Conservation (phyloP, 2,888 invertebrate genomes). For the Carpatolechia fugitivella region DNA sequence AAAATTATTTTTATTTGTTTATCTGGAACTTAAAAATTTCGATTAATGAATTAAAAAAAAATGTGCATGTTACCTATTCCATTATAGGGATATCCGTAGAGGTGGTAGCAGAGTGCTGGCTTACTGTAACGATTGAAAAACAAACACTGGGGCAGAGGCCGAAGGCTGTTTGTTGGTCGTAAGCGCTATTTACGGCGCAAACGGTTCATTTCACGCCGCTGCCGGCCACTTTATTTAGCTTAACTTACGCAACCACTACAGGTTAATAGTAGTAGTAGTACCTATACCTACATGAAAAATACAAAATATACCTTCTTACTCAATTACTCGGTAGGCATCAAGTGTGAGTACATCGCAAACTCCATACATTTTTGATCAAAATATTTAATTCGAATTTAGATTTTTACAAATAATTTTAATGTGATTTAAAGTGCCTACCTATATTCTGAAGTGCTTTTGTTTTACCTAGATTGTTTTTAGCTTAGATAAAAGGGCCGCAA, state of each 20-base stretch:
- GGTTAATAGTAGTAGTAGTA: background rate
- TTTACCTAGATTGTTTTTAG: no score
- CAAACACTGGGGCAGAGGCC: constrained; percentile 31
- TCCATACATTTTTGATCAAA: no score
- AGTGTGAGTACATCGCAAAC: no score
- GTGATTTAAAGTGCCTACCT: no score
- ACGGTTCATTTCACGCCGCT: constrained; percentile 58
- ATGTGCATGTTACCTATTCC: background rate
- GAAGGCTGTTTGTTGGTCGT: constrained; percentile 48
- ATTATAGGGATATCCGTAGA: background rate
- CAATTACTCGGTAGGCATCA: no score
- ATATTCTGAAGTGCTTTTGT: no score
- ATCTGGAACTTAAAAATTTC: no score
- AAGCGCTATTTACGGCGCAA: constrained; percentile 59
- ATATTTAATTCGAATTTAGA: no score
- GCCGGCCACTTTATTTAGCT: constrained; percentile 61
- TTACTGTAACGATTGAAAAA: constrained; percentile 23
- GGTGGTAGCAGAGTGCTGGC: background rate
- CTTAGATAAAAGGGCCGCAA: no score
- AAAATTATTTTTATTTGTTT: no score
- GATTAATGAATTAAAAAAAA: no score
- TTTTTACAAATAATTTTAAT: no score
- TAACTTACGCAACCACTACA: constrained; percentile 42
- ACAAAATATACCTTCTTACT: background rate
- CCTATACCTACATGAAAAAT: background rate